phyloP scores from a whole-genome alignment of 2,797 vertebrate species.

The Cynodonichthys magdalenae region DNA sequence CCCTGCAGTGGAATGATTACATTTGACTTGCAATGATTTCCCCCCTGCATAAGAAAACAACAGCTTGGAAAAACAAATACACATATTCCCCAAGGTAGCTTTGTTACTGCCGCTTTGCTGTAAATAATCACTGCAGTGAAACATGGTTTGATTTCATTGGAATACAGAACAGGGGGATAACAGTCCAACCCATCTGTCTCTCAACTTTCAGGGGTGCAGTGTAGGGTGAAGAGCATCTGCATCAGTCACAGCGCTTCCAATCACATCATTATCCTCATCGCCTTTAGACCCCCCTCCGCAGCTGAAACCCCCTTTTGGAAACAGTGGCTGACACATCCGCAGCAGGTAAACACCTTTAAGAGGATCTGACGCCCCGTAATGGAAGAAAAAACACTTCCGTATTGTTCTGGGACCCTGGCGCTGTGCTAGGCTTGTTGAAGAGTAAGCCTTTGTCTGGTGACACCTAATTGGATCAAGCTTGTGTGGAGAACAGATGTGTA shows the following conservation, averaged over 20 bases:
- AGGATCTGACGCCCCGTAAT: conserved; percentile 71
- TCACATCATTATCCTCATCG: conserved; percentile 69
- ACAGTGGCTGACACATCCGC: conserved; percentile 63
- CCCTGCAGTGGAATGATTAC: conserved; percentile 78
- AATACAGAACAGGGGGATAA: conserved; percentile 68
- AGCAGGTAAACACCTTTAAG: conserved; percentile 76
- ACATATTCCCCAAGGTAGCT: conserved; percentile 70
- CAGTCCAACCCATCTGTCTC: conserved; percentile 75
- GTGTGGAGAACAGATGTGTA: conserved; percentile 70
- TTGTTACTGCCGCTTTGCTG: conserved; percentile 63
- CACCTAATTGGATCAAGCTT: conserved; percentile 75
- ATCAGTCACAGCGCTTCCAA: conserved; percentile 59
- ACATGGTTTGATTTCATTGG: conserved; percentile 75
- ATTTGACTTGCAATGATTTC: conserved; percentile 82
- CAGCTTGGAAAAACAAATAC: conserved; percentile 75
- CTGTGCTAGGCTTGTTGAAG: conserved; percentile 62
- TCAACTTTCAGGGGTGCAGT: conserved; percentile 52
- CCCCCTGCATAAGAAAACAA: conserved; percentile 67
- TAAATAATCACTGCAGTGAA: conserved; percentile 63
- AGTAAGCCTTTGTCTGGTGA: conserved; percentile 71
- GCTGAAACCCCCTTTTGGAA: conserved; percentile 64
- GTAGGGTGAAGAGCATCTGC: conserved; percentile 64
- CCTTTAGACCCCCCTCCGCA: conserved; percentile 52
- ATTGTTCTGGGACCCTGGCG: conserved; percentile 66
- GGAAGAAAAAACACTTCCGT: conserved; percentile 66